Conservation (phyloP, 2,113 vertebrate species). For the Myotis brandtii region DNA sequence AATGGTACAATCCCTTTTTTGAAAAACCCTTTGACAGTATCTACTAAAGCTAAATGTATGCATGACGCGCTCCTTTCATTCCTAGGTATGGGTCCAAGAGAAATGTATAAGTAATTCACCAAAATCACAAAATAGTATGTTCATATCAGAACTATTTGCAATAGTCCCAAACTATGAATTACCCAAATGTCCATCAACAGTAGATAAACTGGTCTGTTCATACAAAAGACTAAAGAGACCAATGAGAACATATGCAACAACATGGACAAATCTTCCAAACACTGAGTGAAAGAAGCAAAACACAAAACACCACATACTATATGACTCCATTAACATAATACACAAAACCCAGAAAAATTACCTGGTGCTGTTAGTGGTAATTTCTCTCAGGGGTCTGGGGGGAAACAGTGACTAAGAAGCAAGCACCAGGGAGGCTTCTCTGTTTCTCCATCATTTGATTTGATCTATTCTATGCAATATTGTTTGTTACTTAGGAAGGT, state of each 20-base stretch:
- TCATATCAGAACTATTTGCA: not conserved
- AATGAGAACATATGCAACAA: not conserved
- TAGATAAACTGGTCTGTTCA: not conserved
- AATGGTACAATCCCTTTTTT: not conserved
- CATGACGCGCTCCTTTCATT: not conserved
- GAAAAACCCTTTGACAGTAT: not conserved
- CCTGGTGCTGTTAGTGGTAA: not conserved
- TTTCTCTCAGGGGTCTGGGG: not conserved
- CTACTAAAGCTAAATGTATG: not conserved
- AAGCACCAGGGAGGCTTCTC: not conserved
- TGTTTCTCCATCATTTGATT: not conserved
- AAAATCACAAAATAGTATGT: not conserved
- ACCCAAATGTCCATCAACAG: not conserved
- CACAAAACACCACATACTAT: not conserved
- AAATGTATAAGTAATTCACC: not conserved
- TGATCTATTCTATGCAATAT: not conserved
- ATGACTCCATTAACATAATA: not conserved
- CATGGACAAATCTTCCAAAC: not conserved
- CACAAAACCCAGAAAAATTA: not conserved
- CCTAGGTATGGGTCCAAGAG: not conserved
- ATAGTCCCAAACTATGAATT: not conserved
- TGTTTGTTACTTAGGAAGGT: not conserved
- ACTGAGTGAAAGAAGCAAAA: not conserved
- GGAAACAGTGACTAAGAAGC: not conserved
- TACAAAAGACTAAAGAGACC: not conserved